Base-by-base conservation (phyloP, 2,113 vertebrate species). In the Scomber colias region DNA sequence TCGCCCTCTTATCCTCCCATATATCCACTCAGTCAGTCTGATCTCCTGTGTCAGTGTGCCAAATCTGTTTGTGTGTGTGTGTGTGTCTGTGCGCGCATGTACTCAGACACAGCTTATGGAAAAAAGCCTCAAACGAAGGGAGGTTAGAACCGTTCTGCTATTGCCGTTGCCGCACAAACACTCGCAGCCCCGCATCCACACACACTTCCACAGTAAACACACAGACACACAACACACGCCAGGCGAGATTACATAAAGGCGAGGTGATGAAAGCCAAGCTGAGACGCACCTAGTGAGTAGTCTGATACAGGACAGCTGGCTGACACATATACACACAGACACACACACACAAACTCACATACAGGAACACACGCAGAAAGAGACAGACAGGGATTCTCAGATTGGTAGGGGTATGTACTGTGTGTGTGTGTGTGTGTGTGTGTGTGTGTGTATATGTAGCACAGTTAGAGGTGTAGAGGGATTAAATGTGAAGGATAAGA, bases 1-100 rank as follows among this genome's bases (percentile, higher is more conserved):
- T 27, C 24, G 24, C 24, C 79, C 76, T 76, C 82, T 86, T 66
- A 91, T 91, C 89, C 90, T 87, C 79, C 78, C 60, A 21, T 83
- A 87, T 70, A 85, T 89, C 88, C 76, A 82, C 77, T 89, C 86
- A 83, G 79, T 83, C 80, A 9, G 64, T 81, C 89, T 92, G 88
- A 91, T 91, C 91, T 90, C 86, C 82, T 44, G 50, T 92, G 90
- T 92, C 87, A 88, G 60, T 79, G 81, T 89, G 89, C 86, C 85
- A 90, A 87, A 83, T 89, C 71, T 68, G 62, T 65, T 35, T 56
- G 51, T 80, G 71, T 75, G 55, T 62, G 77, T 81, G 35, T 56
- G 55, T 74, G 49, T 66, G 78, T 82, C 71, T 40, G 77, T 13
- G 51, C 1, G 16, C 11, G 45, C 10, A 17, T n/a, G 12, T n/a